Evolutionary conservation across 2,888 invertebrate genomes (phyloP), one percentile per base, ranked within the genome.

Genomic region (Melanotus villosus): DNA sequence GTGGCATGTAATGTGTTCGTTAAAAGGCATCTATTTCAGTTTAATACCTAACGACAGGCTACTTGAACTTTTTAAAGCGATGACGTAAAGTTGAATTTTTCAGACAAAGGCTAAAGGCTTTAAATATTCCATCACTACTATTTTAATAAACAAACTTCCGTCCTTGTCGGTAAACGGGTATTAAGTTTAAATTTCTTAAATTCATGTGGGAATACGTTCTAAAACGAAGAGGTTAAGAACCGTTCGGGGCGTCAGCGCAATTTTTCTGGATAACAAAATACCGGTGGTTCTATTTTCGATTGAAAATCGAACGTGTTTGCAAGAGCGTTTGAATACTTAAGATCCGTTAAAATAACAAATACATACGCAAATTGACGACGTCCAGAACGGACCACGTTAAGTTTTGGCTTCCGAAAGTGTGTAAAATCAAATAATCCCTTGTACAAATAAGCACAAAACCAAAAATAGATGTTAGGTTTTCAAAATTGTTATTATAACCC

Each of bases 371-470:
- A 65, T 10, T 56, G 65, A 65, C 57, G 57, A 56, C 36, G 34
- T 14, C 58, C 68, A 68, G 68, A 34, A 18, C 38, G 18, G 26
- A 16, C 26, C 26, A 19, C 12, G 54, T 38, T 60, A 62, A 60
- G 41, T 67, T 67, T 62, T 23, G 38, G 43, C 36, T 60, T 21
- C 18, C 38, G 34, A 68, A 62, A 66, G 58, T 66, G 62, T 18
- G 67, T 68, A 59, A 67, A 67, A 54, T 56, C 45, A 54, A 60
- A 68, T 68, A 68, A 45, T 45, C 43, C 14, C 54, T 43, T 43
- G 54, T 30, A 30, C 45, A 68, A 62, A 68, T 68, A 68, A 68
- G 67, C 62, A 63, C 18, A 56, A 56, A 68, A 50, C 60, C 56
- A 38, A 36, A 68, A 68, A 68, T 68, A 68, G 67, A 63, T 56